Evolutionary conservation across 2,888 invertebrate species (phyloP), one percentile per base, ranked within the genome.

Genomic region (Cryptus viduatorius): DNA sequence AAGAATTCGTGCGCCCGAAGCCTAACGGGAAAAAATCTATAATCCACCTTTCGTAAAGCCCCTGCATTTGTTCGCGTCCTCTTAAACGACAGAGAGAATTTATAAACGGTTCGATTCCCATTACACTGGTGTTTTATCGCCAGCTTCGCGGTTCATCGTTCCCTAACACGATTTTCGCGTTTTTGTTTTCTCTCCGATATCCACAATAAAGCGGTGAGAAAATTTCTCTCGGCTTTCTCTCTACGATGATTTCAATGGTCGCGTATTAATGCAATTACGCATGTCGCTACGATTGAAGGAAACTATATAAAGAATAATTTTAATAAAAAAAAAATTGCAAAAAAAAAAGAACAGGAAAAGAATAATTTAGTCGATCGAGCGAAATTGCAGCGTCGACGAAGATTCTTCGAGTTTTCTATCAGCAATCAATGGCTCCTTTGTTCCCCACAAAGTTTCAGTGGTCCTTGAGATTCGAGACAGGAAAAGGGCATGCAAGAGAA

Each of bases 391-490:
- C 56, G 50, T 68, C 79, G 79, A 19, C 65, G 75, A 42, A 8
- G 61, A 80, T 83, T 59, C 59, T 65, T 67, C 29, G 42, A 50
- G 67, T 67, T 80, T 37, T 46, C 68, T 56, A 12, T 37, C 44
- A 48, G 24, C 61, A 56, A 73, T 84, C 81, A 78, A 84, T 81
- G 53, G 73, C 3, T 53, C 68, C 73, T 67, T 81, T 77, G 78
- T 72, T 81, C 69, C 53, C 56, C 7, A 64, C 12, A 50, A 80
- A 83, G 72, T 83, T 79, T 77, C 64, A 14, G 48, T 8, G 64
- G 19, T 31, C 16, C 37, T 37, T 19, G 42, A 44, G 48, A 71
- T 56, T 4, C n/a, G 16, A 46, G 24, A 31, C 48, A 44, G 79
- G 37, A 59, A 53, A 69, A 67, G 29, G 46, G 64, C 50, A 29